Conservation (phyloP, 2,888 invertebrate genomes). For the Lysandra bellargus region DNA sequence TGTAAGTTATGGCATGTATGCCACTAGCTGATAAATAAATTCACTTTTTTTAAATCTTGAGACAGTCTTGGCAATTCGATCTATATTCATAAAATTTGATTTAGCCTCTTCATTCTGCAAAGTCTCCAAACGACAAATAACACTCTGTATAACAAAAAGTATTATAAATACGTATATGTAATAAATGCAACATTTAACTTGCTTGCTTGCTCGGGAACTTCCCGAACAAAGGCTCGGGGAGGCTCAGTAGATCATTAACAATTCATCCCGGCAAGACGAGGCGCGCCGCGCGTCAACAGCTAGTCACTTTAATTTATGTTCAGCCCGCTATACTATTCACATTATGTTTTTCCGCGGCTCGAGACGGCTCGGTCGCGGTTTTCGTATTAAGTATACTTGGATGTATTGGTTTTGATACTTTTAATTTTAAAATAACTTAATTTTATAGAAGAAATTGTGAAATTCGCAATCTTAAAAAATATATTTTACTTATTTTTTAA, state of each 20-base stretch:
- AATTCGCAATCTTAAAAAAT: background rate
- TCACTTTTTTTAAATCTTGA: too few species aligned
- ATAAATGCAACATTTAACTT: constrained; percentile 2
- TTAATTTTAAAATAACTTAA: background rate
- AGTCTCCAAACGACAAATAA: too few species aligned
- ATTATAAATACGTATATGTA: background rate
- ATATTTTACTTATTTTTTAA: background rate
- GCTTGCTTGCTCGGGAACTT: background rate
- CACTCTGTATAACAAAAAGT: too few species aligned
- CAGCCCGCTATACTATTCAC: constrained; percentile 48
- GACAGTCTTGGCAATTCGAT: too few species aligned
- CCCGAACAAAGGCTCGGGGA: constrained; percentile 34
- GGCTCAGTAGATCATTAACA: constrained; percentile 32
- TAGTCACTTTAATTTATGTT: constrained; percentile 47
- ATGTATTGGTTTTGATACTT: constrained; percentile 50
- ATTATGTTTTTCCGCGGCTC: constrained; percentile 50
- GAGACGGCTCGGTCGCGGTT: constrained; percentile 54
- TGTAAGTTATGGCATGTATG: too few species aligned
- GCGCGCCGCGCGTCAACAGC: constrained; percentile 41
- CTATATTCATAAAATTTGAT: too few species aligned
- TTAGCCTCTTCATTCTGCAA: too few species aligned
- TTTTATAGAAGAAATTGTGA: background rate
- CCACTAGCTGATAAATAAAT: too few species aligned
- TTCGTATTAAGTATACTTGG: constrained; percentile 45
- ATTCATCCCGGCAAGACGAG: constrained; percentile 39